Evolutionary conservation across 2,113 vertebrate species (phyloP).

Genomic region (Urocolius indicus): DNA sequence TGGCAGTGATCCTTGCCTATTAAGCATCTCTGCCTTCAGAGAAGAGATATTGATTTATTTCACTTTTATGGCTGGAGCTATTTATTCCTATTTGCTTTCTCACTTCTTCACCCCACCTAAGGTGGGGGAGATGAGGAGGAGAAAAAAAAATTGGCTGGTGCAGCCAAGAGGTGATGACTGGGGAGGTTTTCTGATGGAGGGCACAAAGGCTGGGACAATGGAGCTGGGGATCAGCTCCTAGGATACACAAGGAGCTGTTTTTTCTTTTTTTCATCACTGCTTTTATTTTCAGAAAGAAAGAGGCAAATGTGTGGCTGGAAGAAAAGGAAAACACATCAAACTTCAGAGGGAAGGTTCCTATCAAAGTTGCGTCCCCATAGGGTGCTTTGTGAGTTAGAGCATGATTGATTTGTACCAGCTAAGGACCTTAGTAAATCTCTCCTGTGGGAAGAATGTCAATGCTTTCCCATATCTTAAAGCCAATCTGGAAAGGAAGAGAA

Average conservation of each 20-base stretch:
- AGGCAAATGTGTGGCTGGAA: background rate
- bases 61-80: constrained; percentile 66
- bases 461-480: background rate
- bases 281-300: constrained; percentile 4
- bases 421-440: constrained; percentile 58
- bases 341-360: constrained; percentile 38
- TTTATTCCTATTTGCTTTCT: constrained; percentile 74
- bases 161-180: constrained; percentile 46
- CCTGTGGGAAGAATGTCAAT: constrained; percentile 35
- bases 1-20: constrained; percentile 75
- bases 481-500: constrained; percentile 38
- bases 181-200: background rate
- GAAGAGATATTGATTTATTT: constrained; percentile 74
- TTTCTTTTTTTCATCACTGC: background rate
- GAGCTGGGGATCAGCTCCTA: background rate
- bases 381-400: constrained; percentile 47
- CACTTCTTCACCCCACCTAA: constrained; percentile 24
- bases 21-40: constrained; percentile 74
- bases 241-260: background rate
- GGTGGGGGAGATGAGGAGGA: background rate
- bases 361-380: constrained; percentile 21
- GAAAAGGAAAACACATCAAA: constrained; percentile 32
- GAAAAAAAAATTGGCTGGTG: background rate
- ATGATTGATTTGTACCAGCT: constrained; percentile 53
- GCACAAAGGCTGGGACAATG: background rate